Conservation (phyloP, 2,113 vertebrate genomes). For the Tyrannus savana region DNA sequence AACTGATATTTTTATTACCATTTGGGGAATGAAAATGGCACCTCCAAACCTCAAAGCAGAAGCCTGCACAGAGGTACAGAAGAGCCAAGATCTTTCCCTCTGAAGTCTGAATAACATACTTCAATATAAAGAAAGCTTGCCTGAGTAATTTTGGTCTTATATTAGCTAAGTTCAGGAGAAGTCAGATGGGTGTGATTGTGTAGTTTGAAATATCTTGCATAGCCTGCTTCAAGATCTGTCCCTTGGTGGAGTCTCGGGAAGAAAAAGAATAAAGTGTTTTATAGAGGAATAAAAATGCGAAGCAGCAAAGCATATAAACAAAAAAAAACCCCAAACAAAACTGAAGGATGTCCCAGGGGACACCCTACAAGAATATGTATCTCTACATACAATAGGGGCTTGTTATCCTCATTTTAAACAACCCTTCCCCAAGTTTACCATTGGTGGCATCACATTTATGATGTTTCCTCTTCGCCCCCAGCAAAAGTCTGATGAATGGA, state of each 20-base stretch:
- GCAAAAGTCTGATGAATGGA: neutral
- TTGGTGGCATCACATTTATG: neutral
- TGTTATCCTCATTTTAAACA: neutral
- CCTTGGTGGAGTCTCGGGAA: neutral
- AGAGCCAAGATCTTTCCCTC: neutral
- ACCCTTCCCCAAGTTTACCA: neutral
- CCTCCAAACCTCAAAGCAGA: neutral
- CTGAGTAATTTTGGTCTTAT: neutral
- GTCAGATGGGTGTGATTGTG: neutral
- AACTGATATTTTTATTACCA: neutral
- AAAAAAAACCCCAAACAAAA: neutral
- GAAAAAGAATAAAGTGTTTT: neutral
- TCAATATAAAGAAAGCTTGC: neutral
- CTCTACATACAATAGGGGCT: neutral
- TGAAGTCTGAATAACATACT: neutral
- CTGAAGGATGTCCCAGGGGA: neutral
- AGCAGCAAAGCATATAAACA: neutral
- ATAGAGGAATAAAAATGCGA: neutral
- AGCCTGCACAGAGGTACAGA: neutral
- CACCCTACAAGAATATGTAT: neutral
- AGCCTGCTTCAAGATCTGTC: neutral
- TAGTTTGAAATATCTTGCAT: neutral
- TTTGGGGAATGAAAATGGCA: neutral
- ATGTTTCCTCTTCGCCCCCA: neutral
- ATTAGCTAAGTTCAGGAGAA: neutral